Conservation (phyloP, 2,113 vertebrate genomes). For the Martes martes region DNA sequence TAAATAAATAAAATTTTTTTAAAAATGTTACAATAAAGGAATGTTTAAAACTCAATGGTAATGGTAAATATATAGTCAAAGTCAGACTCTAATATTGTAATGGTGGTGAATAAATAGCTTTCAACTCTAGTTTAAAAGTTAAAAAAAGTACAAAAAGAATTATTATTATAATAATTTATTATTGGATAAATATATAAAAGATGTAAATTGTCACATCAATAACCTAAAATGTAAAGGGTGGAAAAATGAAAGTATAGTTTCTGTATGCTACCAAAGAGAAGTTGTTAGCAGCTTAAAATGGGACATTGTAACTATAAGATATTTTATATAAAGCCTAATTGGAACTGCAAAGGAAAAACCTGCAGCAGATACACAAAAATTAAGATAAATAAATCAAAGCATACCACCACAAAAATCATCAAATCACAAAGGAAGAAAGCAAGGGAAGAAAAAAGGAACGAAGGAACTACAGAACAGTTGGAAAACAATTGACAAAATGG, state of each 20-base stretch:
- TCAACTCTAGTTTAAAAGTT: too few relatives aligned
- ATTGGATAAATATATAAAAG: not conserved
- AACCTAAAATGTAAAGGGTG: not conserved
- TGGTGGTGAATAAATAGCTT: too few relatives aligned
- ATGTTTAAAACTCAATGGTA: too few relatives aligned
- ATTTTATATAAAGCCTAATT: not conserved
- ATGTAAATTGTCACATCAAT: not conserved
- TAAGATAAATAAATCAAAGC: not conserved
- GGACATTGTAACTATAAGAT: not conserved
- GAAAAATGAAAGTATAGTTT: not conserved
- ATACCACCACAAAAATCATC: not conserved
- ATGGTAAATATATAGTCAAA: too few relatives aligned
- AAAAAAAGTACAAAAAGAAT: too few relatives aligned
- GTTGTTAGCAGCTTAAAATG: not conserved
- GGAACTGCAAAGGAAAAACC: not conserved
- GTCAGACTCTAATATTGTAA: too few relatives aligned
- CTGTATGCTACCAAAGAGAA: not conserved
- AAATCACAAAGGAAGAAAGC: not conserved
- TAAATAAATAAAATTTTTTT: too few relatives aligned
- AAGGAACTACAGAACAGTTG: not conserved
- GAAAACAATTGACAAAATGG: not conserved
- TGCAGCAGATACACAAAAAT: not conserved
- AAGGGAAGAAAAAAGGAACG: not conserved
- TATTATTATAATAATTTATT: too few relatives aligned
- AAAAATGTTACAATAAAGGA: too few relatives aligned